Evolutionary conservation across 2,113 vertebrate genomes (phyloP).

Genomic region (Rhodinocichla rosea): DNA sequence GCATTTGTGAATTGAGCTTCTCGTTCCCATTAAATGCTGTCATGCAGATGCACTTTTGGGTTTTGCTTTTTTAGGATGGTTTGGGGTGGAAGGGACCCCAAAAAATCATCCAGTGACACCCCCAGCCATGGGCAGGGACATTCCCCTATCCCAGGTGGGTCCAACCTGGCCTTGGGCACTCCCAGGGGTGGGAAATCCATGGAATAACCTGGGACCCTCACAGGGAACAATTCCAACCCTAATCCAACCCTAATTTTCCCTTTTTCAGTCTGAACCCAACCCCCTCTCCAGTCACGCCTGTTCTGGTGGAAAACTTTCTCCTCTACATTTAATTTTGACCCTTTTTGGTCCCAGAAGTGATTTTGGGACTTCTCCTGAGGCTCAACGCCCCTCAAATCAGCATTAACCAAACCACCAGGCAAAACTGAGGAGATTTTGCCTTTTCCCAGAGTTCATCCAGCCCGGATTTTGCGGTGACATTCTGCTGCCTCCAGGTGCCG

Average conservation of each 20-base stretch:
- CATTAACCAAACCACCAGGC: too few relatives aligned
- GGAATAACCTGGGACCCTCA: too few relatives aligned
- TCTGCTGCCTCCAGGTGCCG: background rate
- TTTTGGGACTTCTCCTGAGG: background rate
- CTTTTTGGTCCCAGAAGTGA: background rate
- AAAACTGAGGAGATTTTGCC: rapidly evolving
- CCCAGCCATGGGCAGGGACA: too few relatives aligned
- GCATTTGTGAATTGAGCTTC: background rate
- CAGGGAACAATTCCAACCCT: background rate
- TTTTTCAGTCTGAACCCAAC: rapidly evolving
- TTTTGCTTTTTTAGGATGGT: background rate
- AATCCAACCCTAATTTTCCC: background rate
- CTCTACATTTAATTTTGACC: background rate
- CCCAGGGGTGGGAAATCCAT: background rate
- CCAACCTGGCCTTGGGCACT: background rate
- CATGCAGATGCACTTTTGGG: background rate
- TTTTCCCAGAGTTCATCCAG: background rate
- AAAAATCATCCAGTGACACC: background rate
- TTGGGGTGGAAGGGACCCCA: background rate
- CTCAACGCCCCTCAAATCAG: rapidly evolving
- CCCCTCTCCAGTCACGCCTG: background rate
- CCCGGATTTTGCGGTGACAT: background rate
- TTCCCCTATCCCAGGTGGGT: background rate
- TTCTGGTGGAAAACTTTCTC: background rate
- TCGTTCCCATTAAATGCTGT: conserved; percentile 37